Evolutionary conservation across 2,113 vertebrate genomes (phyloP).

Genomic region (Aldabrachelys gigantea): DNA sequence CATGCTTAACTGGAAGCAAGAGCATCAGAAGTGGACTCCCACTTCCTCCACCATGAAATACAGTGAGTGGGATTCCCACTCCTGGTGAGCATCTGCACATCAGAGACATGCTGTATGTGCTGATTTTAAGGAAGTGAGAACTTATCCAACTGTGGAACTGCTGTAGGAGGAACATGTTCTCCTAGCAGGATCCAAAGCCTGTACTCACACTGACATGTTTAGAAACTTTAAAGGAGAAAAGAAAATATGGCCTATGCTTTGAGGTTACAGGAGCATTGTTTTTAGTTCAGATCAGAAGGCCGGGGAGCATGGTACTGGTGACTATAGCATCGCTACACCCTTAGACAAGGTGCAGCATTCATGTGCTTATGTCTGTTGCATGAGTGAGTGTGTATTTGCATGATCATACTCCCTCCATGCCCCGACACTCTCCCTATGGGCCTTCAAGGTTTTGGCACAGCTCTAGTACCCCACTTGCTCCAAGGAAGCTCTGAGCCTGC

Average conservation of each 20-base stretch:
- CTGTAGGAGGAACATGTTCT: too few relatives aligned
- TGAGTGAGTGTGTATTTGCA: neutral
- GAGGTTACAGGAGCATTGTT: neutral
- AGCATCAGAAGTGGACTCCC: neutral
- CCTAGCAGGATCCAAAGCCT: too few relatives aligned
- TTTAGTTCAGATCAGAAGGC: neutral
- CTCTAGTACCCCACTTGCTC: neutral
- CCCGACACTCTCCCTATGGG: neutral
- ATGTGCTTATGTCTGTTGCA: neutral
- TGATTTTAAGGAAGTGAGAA: neutral
- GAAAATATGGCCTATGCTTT: neutral
- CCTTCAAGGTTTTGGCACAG: neutral
- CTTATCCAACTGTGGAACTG: constrained; percentile 3
- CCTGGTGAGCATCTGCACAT: neutral
- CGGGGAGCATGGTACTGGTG: neutral
- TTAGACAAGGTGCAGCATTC: neutral
- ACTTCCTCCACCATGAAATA: neutral
- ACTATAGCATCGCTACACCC: neutral
- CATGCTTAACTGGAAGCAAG: neutral
- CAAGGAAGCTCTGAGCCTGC: neutral
- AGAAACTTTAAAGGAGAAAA: neutral
- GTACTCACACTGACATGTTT: neutral
- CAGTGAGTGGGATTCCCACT: neutral
- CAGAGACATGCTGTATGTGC: neutral
- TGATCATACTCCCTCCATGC: neutral